Evolutionary conservation across 1,140 invertebrate genomes (phyloP).

Genomic region (Saccostrea cuccullata): DNA sequence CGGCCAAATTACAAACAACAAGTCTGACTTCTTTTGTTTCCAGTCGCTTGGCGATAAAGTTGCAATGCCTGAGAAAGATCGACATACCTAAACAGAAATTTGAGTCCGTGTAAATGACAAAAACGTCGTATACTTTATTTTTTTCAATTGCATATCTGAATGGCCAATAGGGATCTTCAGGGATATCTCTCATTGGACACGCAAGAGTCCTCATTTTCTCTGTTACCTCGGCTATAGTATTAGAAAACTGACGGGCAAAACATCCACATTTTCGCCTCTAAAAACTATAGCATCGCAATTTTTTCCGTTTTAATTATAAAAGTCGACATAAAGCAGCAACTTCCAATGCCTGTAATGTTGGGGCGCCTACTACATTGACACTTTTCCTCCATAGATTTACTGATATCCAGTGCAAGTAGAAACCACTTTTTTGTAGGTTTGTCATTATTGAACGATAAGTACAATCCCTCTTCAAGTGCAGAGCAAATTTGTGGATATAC

Average conservation of each 20-base stretch:
- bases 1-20: constrained; percentile 81
- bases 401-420: constrained; percentile 83
- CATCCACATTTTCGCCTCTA: constrained; percentile 40
- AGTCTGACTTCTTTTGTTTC: constrained; percentile 74
- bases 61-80: constrained; percentile 65
- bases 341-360: constrained; percentile 50
- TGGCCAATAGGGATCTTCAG: constrained; percentile 79
- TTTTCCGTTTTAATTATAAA: constrained; percentile 49
- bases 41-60: constrained; percentile 60
- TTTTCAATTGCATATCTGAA: constrained; percentile 82
- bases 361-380: constrained; percentile 48
- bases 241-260: not conserved
- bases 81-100: constrained; percentile 60
- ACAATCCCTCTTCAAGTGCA: not conserved
- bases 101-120: constrained; percentile 72
- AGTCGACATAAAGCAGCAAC: constrained; percentile 66
- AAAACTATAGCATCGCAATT: constrained; percentile 70
- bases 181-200: not conserved
- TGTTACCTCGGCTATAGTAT: not conserved
- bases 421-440: constrained; percentile 80
- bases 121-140: constrained; percentile 76
- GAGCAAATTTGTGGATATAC: not conserved
- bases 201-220: not conserved
- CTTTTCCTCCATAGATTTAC: constrained; percentile 77
- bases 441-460: not conserved